Base-by-base conservation (phyloP, 2,113 vertebrate genomes). In the Dicentrarchus labrax region DNA sequence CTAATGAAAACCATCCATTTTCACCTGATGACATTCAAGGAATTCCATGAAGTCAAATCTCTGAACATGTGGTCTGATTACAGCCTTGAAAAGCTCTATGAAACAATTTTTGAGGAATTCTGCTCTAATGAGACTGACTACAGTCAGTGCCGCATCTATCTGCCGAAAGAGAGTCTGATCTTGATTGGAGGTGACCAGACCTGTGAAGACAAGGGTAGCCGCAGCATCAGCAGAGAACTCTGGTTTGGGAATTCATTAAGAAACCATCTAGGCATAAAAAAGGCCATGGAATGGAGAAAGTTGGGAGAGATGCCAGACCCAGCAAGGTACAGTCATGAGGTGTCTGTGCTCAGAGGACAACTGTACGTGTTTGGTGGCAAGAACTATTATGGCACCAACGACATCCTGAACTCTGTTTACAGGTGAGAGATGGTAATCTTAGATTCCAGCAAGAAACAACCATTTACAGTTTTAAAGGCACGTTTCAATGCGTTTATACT, bases 321-420 rank as follows among this genome's bases (percentile, higher is more conserved):
- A 0, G 87, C 93, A 1, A 96, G 97, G 77, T 97, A 97, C 71
- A 80, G 93, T 30, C 97, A 99, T 0, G 96, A 96, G 15, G 95
- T 96, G 11, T 93, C 87, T 0, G 95, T 96, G 7, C 90, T 96
- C 61, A 91, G 89, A 38, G 96, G 93, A 66, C 76, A 82, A 48
- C 94, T 99, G 65, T 99, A 97, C 0, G 16, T 99, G 72, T 94
- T 96, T 68, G 97, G 97, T 21, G 97, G 97, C 41, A 97, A 97
- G 71, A 95, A 93, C 83, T 98, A 97, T 92, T 98, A 98, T 0
- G 95, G 97, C 9, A 83, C 71, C 30, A 16, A 17, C 10, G 96
- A 96, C 90, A 96, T 89, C 2, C 88, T 98, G 90, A 90, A 94
- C 72, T 96, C 95, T 1, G 95, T 96, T 80, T 96, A 95, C 91